Evolutionary conservation across 2,888 invertebrate species (phyloP), one percentile per base, ranked within the genome.

Genomic region (Heteromurus nitidus): DNA sequence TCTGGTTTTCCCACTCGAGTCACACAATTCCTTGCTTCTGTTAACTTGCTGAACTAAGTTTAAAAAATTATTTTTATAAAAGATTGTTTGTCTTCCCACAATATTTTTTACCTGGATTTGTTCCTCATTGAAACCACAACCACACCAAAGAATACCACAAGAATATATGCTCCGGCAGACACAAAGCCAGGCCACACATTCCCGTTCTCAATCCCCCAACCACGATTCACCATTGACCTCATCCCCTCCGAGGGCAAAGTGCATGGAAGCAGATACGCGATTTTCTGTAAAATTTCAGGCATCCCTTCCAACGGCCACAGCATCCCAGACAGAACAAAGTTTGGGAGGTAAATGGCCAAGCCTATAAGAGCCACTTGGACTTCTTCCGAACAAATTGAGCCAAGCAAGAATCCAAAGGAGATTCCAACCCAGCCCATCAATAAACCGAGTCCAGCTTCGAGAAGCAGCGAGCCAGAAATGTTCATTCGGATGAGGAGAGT

Each of bases 251-350:
- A 55, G 1, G 72, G 44, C 7, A 80, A 55, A 9, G 82, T 83
- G 22, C 77, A 72, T 2, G 85, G 85, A 3, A 85, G 53, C 9
- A 69, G n/a, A 90, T 88, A 24, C 1, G 44, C 58, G 24, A 73
- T n/a, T 18, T 3, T n/a, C 42, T 82, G 83, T n/a, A 85, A 80
- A 94, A 92, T 87, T 93, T 91, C 1, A 5, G 97, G 97, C 96
- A 98, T 97, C 76, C 96, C 96, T 89, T 97, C 96, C 82, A 97
- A 94, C 81, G 97, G 97, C 97, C 97, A 97, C 88, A 97, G 95
- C 42, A 97, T 96, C 72, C 76, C 76, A 18, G 60, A 20, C 11
- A 76, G 36, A n/a, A 76, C 13, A 1, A 76, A 3, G 16, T 69
- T 72, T 2, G 85, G 85, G 3, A 85, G 53, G 44, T 83, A 64